A percentile compares a stretch with the other conserved stretches of the same genome.
Evolutionary conservation across 2,797 vertebrate genomes (phyloP).

Genomic region (Crenuchus spilurus): DNA sequence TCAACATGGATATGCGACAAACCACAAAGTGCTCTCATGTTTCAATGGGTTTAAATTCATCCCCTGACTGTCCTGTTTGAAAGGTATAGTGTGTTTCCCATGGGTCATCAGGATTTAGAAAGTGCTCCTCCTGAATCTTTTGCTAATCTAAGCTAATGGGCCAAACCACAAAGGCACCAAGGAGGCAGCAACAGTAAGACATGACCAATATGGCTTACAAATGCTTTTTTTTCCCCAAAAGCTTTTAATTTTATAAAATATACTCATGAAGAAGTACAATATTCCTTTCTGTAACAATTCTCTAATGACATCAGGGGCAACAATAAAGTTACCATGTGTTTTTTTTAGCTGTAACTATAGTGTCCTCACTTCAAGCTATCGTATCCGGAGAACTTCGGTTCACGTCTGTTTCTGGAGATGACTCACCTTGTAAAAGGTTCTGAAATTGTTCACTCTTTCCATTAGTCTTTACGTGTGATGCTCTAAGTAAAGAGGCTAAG

Average conservation of each 20-base stretch:
- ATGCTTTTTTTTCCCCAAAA: neutral
- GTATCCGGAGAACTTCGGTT: neutral
- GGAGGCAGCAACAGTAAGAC: constrained; percentile 18
- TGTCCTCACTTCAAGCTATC: neutral
- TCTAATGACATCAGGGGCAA: neutral
- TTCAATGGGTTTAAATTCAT: constrained; percentile 43
- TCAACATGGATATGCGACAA: constrained; percentile 45
- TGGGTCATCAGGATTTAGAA: constrained; percentile 47
- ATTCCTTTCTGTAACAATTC: neutral
- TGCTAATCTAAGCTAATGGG: constrained; percentile 64
- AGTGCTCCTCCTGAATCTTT: constrained; percentile 34
- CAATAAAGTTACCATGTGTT: neutral
- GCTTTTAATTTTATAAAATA: constrained; percentile 1
- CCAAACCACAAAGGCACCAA: constrained; percentile 38
- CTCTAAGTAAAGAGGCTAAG: neutral
- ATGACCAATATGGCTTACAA: constrained; percentile 35
- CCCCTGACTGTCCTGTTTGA: constrained; percentile 40
- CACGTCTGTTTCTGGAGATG: constrained; percentile 44
- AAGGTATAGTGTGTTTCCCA: constrained; percentile 48
- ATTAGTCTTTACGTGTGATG: constrained; percentile 54
- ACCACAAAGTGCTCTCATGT: constrained; percentile 50
- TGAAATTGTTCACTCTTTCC: constrained; percentile 70
- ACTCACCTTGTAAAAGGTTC: constrained; percentile 68
- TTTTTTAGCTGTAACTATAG: too few relatives aligned
- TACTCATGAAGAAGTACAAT: neutral